Evolutionary conservation across 35 echinoderm and acorn worm genomes (phyloP), one percentile per base, ranked within the genome.

Genomic region (Acanthaster planci): DNA sequence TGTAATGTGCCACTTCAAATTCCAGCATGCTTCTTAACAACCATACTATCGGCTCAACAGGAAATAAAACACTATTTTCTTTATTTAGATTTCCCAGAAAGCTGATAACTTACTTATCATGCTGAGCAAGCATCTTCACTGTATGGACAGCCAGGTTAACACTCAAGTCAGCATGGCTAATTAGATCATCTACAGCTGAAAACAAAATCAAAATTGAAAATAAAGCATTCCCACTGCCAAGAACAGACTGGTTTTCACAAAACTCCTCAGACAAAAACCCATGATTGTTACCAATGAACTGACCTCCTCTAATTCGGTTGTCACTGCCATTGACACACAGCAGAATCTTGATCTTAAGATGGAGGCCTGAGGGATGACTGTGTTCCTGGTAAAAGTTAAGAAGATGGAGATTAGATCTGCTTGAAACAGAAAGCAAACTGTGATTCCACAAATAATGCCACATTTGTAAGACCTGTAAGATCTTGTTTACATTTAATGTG

Each of bases 331-430:
- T 77, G 51, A 87, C 82, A 54, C 80, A 58, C 0, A 97, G 76
- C 29, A 93, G 68, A 72, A 97, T 97, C 39, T 88, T 93, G 7
- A 97, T 76, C 64, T 97, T 97, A 7, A 97, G 81, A 39, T 93
- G 90, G 12, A 93, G 44, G 15, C 94, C 94, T 52, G 80, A 80
- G 39, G 90, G 94, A 64, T 97, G 94, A 40, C 78, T 89, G 59
- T 97, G 87, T 53, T 97, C 94, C 94, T 97, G 37, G 37, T 60
- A 52, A 82, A 64, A 68, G 23, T n/a, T n/a, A n/a, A n/a, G n/a
- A n/a, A n/a, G n/a, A n/a, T n/a, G n/a, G n/a, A n/a, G n/a, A n/a
- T n/a, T n/a, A n/a, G n/a, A n/a, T n/a, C n/a, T n/a, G n/a, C n/a
- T n/a, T n/a, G n/a, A n/a, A n/a, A n/a, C n/a, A n/a, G n/a, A n/a